Evolutionary conservation across 2,888 invertebrate genomes (phyloP), one percentile per base, ranked within the genome.

Genomic region (Xanthorhoe designata): DNA sequence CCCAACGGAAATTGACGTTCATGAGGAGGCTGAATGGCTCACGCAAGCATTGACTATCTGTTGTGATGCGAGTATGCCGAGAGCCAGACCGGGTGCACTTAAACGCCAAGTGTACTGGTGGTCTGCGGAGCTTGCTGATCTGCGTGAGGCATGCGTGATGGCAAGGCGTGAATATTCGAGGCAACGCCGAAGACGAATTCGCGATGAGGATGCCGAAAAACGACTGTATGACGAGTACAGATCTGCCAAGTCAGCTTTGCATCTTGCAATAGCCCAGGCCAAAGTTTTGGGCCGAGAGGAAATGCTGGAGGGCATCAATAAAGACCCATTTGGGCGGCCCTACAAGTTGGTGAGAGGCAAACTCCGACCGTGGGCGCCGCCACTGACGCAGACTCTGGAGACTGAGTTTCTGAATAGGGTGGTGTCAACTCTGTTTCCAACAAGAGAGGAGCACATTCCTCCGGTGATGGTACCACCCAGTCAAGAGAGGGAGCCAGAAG

Each of bases 101-200:
- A 35, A 9, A 8, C 38, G 29, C 0, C 53, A 53, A 29, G 57
- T 61, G 9, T 57, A 61, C 29, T 66, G 66, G 66, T 66, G 66
- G 66, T 49, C 52, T 0, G n/a, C 17, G 10, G 61, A 66, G 24
- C 13, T 66, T 1, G 58, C 58, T 0, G 8, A 29, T 1, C 52
- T 66, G 10, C 52, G 66, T 7, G 9, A 6, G 4, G 17, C 5
- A 0, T 61, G 61, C 17, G 19, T 57, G 1, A 24, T 17, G 9
- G 66, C 61, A 0, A 57, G 57, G n/a, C 61, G 66, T 15, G 19
- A 32, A 15, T 58, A 58, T 38, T 32, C 55, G 6, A 45, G 61
- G 35, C 13, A 57, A 8, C 51, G 60, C 0, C 38, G 65, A 29
- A 35, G 65, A 7, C 24, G 60, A 0, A 42, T 45, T 2, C 19